phyloP scores from a whole-genome alignment of 1,140 invertebrate genomes.

The Plectrocnemia conspersa region DNA sequence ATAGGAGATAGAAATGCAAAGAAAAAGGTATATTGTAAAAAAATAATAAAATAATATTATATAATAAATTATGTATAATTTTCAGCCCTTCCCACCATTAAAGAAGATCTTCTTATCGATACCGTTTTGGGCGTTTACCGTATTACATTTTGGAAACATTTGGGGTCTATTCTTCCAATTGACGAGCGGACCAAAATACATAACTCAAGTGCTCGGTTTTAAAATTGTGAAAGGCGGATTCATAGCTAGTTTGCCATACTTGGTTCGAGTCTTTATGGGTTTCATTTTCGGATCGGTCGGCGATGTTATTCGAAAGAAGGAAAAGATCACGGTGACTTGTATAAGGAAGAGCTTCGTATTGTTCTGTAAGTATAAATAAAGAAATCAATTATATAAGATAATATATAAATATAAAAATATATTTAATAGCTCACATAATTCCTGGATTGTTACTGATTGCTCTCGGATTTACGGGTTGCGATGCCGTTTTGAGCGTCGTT shows the following conservation, averaged over 20 bases:
- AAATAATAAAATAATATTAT: constrained; percentile 26
- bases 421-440: constrained; percentile 60
- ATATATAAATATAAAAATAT: neutral
- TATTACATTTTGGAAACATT: constrained; percentile 70
- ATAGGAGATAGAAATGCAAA: constrained; percentile 50
- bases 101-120: constrained; percentile 56
- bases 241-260: constrained; percentile 66
- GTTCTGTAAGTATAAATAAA: constrained; percentile 55
- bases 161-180: constrained; percentile 80
- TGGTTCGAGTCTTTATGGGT: constrained; percentile 59
- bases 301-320: constrained; percentile 58
- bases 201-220: constrained; percentile 76
- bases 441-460: constrained; percentile 63
- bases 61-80: constrained; percentile 39
- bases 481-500: constrained; percentile 56
- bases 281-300: constrained; percentile 63
- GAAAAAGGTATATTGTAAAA: constrained; percentile 41
- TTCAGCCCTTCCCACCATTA: constrained; percentile 55
- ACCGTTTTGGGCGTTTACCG: constrained; percentile 62
- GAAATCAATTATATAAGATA: neutral
- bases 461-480: constrained; percentile 63
- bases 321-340: constrained; percentile 53
- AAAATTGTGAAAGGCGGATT: constrained; percentile 68
- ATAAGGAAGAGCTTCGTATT: constrained; percentile 68
- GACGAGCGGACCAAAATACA: constrained; percentile 83